These are phyloP conservation scores for Melieria crassipennis DNA, from an alignment of 2,888 invertebrate genomes.

Conservation along the genomic window DNA sequence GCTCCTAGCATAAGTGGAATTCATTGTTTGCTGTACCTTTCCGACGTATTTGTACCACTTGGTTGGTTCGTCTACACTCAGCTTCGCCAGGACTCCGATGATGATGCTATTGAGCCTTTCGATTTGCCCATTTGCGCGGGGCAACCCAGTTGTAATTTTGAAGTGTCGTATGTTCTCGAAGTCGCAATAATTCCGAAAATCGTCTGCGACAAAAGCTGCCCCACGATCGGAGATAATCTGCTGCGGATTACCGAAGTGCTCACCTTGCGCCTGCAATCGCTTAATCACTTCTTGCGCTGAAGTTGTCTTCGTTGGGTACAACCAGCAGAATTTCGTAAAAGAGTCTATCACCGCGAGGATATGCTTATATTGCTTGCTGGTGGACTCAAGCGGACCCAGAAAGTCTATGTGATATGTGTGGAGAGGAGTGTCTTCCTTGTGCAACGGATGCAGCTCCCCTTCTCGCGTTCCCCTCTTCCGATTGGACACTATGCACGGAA, in stretches of 20 bases:
- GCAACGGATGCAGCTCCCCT: conserved; percentile 40
- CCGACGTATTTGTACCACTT: conserved; percentile 34
- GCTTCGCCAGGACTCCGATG: conserved; percentile 29
- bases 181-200: conserved; percentile 55
- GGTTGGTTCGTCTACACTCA: conserved; percentile 31
- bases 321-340: conserved; percentile 60
- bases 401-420: conserved; percentile 54
- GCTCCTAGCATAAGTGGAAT: conserved; percentile 28
- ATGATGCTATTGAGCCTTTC: conserved; percentile 35
- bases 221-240: conserved; percentile 57
- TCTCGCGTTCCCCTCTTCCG: conserved; percentile 41
- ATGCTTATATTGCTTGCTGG: conserved; percentile 44
- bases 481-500: conserved; percentile 32
- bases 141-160: conserved; percentile 37
- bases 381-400: conserved; percentile 55
- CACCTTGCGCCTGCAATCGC: conserved; percentile 51
- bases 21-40: conserved; percentile 31
- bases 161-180: conserved; percentile 44
- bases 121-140: conserved; percentile 36
- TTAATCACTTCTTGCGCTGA: conserved; percentile 52
- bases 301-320: conserved; percentile 54
- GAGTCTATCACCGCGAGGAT: conserved; percentile 58
- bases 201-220: conserved; percentile 48
- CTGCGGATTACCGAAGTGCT: conserved; percentile 57
- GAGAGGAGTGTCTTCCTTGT: conserved; percentile 40